Percentiles rank a stretch among this genome's conserved stretches.
phyloP scores from a whole-genome alignment of 2,888 invertebrate genomes.

The Rhingia campestris region DNA sequence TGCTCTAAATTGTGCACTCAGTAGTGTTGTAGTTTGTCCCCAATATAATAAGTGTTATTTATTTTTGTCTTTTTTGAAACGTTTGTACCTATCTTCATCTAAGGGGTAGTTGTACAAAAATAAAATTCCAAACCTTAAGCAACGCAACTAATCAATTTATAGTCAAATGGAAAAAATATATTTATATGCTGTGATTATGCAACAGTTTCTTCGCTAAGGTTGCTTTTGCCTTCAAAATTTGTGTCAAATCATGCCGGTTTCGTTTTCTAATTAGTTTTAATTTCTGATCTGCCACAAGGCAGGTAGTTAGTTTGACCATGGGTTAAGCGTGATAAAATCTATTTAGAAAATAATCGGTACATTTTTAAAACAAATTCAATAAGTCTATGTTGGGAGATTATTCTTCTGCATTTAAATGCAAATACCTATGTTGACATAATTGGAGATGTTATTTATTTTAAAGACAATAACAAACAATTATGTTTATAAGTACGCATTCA shows the following conservation, averaged over 20 bases:
- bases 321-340: too few species aligned
- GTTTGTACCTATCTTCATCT: background rate
- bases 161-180: background rate
- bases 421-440: too few species aligned
- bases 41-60: background rate
- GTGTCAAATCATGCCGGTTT: slow-evolving; percentile 35
- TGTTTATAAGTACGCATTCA: too few species aligned
- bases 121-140: too few species aligned
- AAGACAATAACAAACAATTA: too few species aligned
- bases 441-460: too few species aligned
- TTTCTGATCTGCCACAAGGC: background rate
- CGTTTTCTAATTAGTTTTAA: slow-evolving; percentile 12
- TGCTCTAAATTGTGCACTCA: too few species aligned
- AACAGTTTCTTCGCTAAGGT: slow-evolving; percentile 24
- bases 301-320: background rate
- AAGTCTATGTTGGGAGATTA: too few species aligned
- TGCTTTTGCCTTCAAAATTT: background rate
- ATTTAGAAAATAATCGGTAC: too few species aligned
- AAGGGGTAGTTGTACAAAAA: background rate
- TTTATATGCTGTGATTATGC: slow-evolving; percentile 32
- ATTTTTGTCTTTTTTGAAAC: background rate
- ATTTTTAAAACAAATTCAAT: too few species aligned
- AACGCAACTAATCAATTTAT: slow-evolving; percentile 8
- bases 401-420: too few species aligned
- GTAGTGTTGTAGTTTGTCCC: background rate